These are phyloP conservation scores for Gonatopus flavifemur DNA, from an alignment of 1,140 invertebrate genomes.

Conservation along the genomic window DNA sequence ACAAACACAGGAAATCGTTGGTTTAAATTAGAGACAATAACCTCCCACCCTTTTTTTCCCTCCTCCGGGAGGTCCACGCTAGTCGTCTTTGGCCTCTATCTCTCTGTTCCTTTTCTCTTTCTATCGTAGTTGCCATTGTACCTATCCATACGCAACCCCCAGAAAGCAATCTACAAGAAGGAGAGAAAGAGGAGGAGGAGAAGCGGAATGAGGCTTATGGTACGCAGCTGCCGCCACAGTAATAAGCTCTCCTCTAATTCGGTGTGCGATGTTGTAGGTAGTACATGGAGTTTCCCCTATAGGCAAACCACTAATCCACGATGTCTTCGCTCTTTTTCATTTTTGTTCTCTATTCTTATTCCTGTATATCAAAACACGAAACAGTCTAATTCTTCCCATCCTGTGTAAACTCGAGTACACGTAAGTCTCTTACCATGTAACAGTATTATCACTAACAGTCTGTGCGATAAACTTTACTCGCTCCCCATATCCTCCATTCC, in stretches of 20 bases:
- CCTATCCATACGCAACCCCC: too few species aligned
- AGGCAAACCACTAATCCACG: conserved; percentile 20
- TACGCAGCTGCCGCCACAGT: conserved; percentile 34
- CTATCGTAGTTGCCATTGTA: too few species aligned
- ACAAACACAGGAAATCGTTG: conserved; percentile 35
- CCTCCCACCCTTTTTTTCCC: neutral
- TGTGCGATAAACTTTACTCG: too few species aligned
- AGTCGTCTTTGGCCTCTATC: conserved; percentile 14
- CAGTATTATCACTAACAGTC: too few species aligned
- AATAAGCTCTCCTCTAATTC: conserved; percentile 41
- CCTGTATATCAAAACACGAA: too few species aligned
- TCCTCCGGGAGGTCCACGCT: neutral
- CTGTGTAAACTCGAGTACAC: too few species aligned
- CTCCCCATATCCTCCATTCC: too few species aligned
- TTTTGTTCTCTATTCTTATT: too few species aligned
- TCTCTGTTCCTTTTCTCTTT: too few species aligned
- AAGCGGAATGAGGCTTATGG: conserved; percentile 28
- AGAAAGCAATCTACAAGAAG: too few species aligned
- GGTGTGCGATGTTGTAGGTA: conserved; percentile 11
- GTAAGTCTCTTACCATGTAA: too few species aligned
- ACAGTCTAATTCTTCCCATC: too few species aligned
- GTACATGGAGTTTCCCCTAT: neutral
- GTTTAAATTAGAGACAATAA: conserved; percentile 45
- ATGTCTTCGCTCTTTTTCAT: conserved; percentile 19
- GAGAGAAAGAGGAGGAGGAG: conserved; percentile 1